A percentile compares a stretch with the other conserved stretches of the same genome.
Conservation (phyloP, 2,113 vertebrate species). For the Varanus salvator region DNA sequence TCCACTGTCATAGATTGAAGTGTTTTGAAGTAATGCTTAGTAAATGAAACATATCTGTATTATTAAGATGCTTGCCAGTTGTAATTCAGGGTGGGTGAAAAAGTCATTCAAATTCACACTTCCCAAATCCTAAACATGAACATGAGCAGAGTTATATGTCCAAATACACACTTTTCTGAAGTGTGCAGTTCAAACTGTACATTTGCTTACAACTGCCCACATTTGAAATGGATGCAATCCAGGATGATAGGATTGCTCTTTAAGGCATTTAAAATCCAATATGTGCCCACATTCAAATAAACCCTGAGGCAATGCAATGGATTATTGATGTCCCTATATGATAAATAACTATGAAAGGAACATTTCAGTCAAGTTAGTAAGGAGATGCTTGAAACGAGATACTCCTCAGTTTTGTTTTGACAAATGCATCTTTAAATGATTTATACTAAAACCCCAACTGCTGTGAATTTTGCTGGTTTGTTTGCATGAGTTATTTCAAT, state of each 20-base stretch:
- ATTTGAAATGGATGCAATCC: no score
- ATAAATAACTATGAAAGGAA: constrained; percentile 25
- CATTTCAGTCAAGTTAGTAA: constrained; percentile 19
- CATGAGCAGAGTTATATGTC: no score
- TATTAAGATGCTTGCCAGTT: background rate
- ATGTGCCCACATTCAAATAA: background rate
- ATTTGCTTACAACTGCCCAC: no score
- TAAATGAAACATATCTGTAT: background rate
- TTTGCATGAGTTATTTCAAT: constrained; percentile 39
- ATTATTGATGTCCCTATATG: background rate
- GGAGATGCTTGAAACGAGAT: background rate
- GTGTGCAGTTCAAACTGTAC: no score
- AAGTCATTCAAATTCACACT: background rate
- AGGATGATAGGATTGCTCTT: background rate
- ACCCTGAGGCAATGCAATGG: background rate
- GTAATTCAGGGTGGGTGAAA: background rate
- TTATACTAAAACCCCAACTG: constrained; percentile 39
- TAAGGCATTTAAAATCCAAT: constrained; percentile 18
- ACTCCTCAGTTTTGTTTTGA: constrained; percentile 53
- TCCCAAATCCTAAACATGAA: no score
- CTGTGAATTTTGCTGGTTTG: constrained; percentile 45
- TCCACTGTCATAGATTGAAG: background rate
- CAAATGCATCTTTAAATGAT: constrained; percentile 40
- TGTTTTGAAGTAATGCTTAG: background rate
- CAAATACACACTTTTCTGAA: no score